Percentiles rank a stretch among this genome's conserved stretches.
Evolutionary conservation across 2,113 vertebrate species (phyloP).

Genomic region (Ailurus styani): DNA sequence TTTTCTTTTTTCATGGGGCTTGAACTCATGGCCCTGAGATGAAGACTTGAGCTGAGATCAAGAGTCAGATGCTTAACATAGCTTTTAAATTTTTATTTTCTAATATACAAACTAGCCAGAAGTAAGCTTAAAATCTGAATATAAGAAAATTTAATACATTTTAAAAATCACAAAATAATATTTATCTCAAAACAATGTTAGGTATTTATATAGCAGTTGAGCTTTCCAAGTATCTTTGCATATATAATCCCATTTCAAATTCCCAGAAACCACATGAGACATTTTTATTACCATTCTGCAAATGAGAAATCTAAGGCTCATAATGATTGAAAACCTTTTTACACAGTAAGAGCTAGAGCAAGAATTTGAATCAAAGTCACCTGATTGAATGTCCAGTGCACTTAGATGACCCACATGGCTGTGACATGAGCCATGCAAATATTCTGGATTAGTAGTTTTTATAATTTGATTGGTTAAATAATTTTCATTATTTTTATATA

Average conservation of each 20-base stretch:
- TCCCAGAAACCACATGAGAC: not conserved
- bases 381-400: not conserved
- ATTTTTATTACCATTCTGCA: not conserved
- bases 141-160: not conserved
- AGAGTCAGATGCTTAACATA: no score
- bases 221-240: not conserved
- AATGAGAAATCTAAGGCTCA: not conserved
- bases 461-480: not conserved
- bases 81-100: not conserved
- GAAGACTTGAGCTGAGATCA: no score
- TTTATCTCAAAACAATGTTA: not conserved
- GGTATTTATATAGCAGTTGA: not conserved
- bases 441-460: not conserved
- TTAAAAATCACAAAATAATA: not conserved
- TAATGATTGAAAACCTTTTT: not conserved
- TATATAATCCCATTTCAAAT: not conserved
- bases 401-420: not conserved
- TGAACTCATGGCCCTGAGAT: no score
- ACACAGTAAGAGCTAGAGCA: not conserved
- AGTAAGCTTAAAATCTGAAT: not conserved
- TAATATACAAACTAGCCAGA: not conserved
- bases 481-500: not conserved
- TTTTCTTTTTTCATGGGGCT: no score
- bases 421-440: not conserved
- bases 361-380: not conserved